phyloP scores from a whole-genome alignment of 2,888 invertebrate genomes.

The Osedax fenrisi region DNA sequence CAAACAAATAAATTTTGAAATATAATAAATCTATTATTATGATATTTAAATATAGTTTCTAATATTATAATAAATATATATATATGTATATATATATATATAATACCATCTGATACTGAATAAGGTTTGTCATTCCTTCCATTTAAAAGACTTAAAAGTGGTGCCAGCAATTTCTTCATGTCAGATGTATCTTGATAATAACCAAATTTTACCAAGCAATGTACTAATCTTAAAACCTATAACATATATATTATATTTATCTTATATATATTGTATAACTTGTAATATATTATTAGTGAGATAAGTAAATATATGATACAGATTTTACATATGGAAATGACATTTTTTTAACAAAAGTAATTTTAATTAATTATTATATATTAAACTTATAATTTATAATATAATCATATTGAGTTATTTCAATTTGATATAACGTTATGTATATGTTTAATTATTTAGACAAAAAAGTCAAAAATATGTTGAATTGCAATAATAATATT shows the following conservation, averaged over 20 bases:
- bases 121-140: conserved; percentile 49
- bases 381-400: not conserved
- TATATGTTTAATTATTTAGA: too few species aligned
- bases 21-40: not conserved
- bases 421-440: too few species aligned
- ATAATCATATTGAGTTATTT: too few species aligned
- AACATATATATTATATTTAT: not conserved
- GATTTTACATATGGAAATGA: too few species aligned
- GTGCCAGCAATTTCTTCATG: conserved; percentile 43
- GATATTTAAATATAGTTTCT: not conserved
- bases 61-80: not conserved
- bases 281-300: not conserved
- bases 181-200: conserved; percentile 46
- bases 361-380: not conserved
- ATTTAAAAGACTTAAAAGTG: conserved; percentile 47
- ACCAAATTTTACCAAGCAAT: conserved; percentile 46
- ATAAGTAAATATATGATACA: too few species aligned
- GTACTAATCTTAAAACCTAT: conserved; percentile 45
- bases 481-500: too few species aligned
- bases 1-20: not conserved
- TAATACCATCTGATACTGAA: conserved; percentile 18
- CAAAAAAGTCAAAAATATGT: too few species aligned
- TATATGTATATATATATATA: not conserved
- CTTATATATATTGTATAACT: not conserved
- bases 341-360: too few species aligned